Percentiles rank a stretch among this genome's conserved stretches.
Evolutionary conservation across 1,140 invertebrate species (phyloP).

Genomic region (Sitobion miscanthi): DNA sequence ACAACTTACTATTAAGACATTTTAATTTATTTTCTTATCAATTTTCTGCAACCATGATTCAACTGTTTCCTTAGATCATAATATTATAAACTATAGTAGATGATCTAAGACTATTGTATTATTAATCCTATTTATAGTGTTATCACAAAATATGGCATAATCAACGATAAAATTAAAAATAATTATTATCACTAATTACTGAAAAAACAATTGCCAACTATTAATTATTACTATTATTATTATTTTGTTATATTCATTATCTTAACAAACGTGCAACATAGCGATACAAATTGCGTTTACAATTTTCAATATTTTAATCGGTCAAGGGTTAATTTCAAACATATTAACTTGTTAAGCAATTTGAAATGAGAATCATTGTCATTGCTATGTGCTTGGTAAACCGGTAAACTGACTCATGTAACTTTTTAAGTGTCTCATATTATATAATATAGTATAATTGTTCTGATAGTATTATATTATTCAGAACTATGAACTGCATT

Average conservation of each 20-base stretch:
- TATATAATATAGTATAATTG: not conserved
- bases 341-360: not conserved
- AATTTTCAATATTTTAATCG: constrained; percentile 2
- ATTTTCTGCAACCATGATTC: not conserved
- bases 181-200: not conserved
- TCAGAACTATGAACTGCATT: not conserved
- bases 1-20: not conserved
- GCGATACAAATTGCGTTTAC: not conserved
- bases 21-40: not conserved
- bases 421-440: not conserved
- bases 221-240: not conserved
- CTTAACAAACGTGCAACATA: not conserved
- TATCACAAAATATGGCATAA: constrained; percentile 10
- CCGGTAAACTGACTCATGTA: not conserved
- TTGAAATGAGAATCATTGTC: not conserved
- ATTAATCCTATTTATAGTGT: not conserved
- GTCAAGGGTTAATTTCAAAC: not conserved
- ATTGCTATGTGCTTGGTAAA: not conserved
- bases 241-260: not conserved
- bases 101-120: no score
- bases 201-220: not conserved
- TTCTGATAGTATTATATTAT: not conserved
- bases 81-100: no score
- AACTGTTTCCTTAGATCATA: not conserved
- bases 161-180: not conserved